These are phyloP conservation scores for Falco punctatus DNA, from an alignment of 2,113 vertebrate species.

Conservation along the genomic window DNA sequence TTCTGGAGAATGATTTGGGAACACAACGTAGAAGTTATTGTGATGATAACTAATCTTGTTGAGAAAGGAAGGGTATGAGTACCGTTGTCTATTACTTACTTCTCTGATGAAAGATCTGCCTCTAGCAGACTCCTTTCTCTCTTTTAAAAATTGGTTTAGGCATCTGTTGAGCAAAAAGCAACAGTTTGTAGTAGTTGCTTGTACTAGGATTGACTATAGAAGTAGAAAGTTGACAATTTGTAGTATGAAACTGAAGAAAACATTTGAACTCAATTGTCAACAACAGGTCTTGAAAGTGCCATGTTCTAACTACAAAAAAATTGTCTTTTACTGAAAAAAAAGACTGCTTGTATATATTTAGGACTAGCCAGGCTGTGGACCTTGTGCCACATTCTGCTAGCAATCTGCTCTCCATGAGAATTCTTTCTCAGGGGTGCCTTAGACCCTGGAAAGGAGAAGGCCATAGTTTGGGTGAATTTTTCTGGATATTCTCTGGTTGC, in stretches of 20 bases:
- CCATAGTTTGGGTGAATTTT: neutral
- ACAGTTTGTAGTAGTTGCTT: neutral
- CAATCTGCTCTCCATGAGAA: neutral
- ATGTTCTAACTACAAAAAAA: neutral
- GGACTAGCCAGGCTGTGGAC: neutral
- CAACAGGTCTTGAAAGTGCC: neutral
- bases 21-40: conserved; percentile 89
- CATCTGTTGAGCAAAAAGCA: neutral
- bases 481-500: neutral
- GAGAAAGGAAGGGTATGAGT: conserved; percentile 92
- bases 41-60: conserved; percentile 98
- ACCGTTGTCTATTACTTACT: neutral
- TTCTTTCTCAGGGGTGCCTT: neutral
- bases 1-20: conserved; percentile 99
- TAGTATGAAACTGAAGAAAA: neutral
- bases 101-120: neutral
- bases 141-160: neutral
- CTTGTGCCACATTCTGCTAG: neutral
- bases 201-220: neutral
- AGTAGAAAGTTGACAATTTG: neutral
- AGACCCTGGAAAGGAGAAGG: neutral
- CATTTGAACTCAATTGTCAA: neutral
- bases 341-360: neutral
- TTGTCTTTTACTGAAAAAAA: neutral
- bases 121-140: neutral